phyloP scores from a whole-genome alignment of 2,888 invertebrate species.

The Dioctria rufipes region DNA sequence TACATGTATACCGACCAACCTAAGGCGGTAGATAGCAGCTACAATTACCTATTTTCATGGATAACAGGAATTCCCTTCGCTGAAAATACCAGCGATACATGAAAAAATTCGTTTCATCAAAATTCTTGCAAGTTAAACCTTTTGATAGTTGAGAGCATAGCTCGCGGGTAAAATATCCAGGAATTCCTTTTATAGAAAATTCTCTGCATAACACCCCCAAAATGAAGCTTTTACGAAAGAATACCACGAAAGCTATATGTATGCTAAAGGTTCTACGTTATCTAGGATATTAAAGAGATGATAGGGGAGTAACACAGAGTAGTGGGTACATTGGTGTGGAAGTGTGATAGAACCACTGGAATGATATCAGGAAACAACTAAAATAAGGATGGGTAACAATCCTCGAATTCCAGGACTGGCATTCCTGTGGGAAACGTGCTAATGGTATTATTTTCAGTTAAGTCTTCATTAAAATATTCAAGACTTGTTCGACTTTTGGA shows the following conservation, averaged over 20 bases:
- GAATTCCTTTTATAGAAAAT: conserved; percentile 49
- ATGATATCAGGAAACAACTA: conserved; percentile 27
- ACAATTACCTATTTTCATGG: not conserved
- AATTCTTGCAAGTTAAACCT: conserved; percentile 52
- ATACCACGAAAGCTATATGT: conserved; percentile 29
- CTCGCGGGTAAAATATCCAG: conserved; percentile 35
- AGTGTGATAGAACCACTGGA: not conserved
- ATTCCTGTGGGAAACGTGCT: conserved; percentile 49
- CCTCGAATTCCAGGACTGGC: conserved; percentile 29
- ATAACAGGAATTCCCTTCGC: not conserved
- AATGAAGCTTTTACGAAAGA: conserved; percentile 32
- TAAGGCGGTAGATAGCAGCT: not conserved
- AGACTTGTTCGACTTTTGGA: conserved; percentile 45
- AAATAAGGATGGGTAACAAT: conserved; percentile 4
- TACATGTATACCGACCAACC: not conserved
- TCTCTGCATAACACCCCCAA: conserved; percentile 40
- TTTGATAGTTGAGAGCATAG: conserved; percentile 44
- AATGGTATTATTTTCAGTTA: conserved; percentile 49
- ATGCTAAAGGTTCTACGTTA: not conserved
- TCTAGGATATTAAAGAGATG: not conserved
- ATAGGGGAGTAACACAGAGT: not conserved
- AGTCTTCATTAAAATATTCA: conserved; percentile 52
- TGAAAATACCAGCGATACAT: conserved; percentile 24
- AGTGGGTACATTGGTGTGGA: not conserved
- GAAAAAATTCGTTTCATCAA: conserved; percentile 50